These are phyloP conservation scores for Prosopocoilus inquinatus DNA, from an alignment of 2,888 invertebrate species.

Conservation along the genomic window DNA sequence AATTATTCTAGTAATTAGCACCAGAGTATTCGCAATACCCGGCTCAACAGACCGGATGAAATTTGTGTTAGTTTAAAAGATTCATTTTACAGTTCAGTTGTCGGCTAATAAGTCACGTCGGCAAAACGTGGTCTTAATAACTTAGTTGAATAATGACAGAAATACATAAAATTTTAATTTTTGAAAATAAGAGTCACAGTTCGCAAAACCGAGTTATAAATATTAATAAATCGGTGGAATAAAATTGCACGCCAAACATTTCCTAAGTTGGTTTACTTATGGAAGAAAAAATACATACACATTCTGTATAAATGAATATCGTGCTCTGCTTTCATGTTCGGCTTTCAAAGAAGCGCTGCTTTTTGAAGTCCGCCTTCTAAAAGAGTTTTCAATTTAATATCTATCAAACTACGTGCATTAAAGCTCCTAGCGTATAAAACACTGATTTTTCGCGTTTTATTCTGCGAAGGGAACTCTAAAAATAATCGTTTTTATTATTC, in stretches of 20 bases:
- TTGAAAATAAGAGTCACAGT: too few species aligned
- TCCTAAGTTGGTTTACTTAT: not conserved
- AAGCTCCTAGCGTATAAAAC: slow-evolving; percentile 16
- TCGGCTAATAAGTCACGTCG: too few species aligned
- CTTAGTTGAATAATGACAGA: too few species aligned
- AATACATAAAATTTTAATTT: too few species aligned
- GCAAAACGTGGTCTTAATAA: too few species aligned
- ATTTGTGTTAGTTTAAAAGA: too few species aligned
- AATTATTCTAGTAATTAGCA: too few species aligned
- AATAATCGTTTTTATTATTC: not conserved
- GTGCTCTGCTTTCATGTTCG: slow-evolving; percentile 23
- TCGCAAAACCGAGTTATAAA: too few species aligned
- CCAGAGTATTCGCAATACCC: too few species aligned
- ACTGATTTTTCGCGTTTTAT: slow-evolving; percentile 13
- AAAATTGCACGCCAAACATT: not conserved
- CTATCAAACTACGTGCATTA: slow-evolving; percentile 35
- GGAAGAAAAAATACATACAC: slow-evolving; percentile 7
- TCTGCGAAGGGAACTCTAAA: not conserved
- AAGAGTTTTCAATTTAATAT: slow-evolving; percentile 39
- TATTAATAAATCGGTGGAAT: not conserved
- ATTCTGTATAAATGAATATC: slow-evolving; percentile 16
- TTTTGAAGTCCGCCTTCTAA: slow-evolving; percentile 27
- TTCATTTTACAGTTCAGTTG: too few species aligned
- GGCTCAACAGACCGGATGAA: too few species aligned
- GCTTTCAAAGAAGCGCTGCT: slow-evolving; percentile 23